A percentile compares a stretch with the other conserved stretches of the same genome.
Conservation (phyloP, 2,113 vertebrate species). For the Myrmophylax atrothorax region DNA sequence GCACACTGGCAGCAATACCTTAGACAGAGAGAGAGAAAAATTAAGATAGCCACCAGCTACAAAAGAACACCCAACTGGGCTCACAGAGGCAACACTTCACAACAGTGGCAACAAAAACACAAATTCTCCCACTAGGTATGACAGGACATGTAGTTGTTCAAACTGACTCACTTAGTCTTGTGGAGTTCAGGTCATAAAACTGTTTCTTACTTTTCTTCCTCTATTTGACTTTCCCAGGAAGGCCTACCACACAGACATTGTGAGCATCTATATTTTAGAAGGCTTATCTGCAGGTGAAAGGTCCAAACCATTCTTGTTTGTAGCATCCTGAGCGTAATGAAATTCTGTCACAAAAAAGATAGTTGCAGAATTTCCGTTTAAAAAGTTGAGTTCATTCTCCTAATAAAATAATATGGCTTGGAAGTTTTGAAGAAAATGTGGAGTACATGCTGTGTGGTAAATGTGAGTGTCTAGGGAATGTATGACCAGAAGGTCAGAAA, state of each 20-base stretch:
- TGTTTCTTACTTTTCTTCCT: neutral
- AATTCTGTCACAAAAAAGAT: neutral
- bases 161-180: neutral
- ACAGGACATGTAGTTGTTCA: neutral
- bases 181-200: neutral
- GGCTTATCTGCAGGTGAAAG: neutral
- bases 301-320: neutral
- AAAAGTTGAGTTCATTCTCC: neutral
- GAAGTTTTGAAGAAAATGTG: neutral
- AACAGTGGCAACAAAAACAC: neutral
- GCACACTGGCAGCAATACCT: constrained; percentile 14
- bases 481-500: constrained; percentile 20
- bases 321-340: neutral
- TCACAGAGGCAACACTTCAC: neutral
- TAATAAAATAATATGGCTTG: neutral
- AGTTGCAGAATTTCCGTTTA: neutral
- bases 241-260: neutral
- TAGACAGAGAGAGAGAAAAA: neutral
- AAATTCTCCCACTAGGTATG: neutral
- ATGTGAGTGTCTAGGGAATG: neutral
- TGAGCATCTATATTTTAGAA: neutral
- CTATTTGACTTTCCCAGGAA: neutral
- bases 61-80: neutral
- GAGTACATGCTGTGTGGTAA: neutral
- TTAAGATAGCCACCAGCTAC: neutral